These are phyloP conservation scores for Phorcus lineatus DNA, from an alignment of 2,888 invertebrate genomes.

Conservation along the genomic window DNA sequence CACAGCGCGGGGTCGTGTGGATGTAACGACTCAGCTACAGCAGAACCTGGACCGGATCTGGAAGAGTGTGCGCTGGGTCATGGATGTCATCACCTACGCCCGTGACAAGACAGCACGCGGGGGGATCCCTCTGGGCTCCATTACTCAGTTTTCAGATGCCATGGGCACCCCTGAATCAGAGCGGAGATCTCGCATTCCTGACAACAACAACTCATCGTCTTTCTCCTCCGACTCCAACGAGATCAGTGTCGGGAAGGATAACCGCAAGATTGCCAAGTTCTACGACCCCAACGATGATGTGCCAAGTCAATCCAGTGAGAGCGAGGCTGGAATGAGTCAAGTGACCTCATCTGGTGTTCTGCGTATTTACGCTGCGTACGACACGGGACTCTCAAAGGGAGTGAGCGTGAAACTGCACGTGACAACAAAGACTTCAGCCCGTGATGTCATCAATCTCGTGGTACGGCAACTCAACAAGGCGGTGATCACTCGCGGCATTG, in stretches of 20 bases:
- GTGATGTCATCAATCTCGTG: conserved; percentile 96
- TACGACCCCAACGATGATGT: conserved; percentile 68
- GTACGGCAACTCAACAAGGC: conserved; percentile 90
- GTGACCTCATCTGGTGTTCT: conserved; percentile 74
- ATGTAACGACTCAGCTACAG: conserved; percentile 89
- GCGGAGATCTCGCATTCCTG: conserved; percentile 42
- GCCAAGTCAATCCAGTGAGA: neutral
- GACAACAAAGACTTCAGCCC: conserved; percentile 92
- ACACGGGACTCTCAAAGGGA: conserved; percentile 93
- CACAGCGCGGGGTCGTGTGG: conserved; percentile 88
- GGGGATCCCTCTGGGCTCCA: conserved; percentile 73
- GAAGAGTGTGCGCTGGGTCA: conserved; percentile 96
- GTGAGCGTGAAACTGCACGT: conserved; percentile 95
- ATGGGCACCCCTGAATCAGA: conserved; percentile 19
- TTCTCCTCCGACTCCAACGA: conserved; percentile 58
- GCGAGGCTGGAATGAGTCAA: neutral
- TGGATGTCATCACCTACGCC: conserved; percentile 95
- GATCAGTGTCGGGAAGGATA: conserved; percentile 68
- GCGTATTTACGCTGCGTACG: conserved; percentile 96
- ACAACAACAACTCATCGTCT: conserved; percentile 58
- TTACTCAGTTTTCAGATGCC: conserved; percentile 45
- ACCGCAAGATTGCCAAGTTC: conserved; percentile 68
- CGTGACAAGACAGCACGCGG: conserved; percentile 82
- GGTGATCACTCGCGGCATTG: conserved; percentile 77
- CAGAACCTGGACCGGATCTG: conserved; percentile 90